These are phyloP conservation scores for Camarhynchus parvulus DNA, from an alignment of 2,113 vertebrate species.

Conservation along the genomic window DNA sequence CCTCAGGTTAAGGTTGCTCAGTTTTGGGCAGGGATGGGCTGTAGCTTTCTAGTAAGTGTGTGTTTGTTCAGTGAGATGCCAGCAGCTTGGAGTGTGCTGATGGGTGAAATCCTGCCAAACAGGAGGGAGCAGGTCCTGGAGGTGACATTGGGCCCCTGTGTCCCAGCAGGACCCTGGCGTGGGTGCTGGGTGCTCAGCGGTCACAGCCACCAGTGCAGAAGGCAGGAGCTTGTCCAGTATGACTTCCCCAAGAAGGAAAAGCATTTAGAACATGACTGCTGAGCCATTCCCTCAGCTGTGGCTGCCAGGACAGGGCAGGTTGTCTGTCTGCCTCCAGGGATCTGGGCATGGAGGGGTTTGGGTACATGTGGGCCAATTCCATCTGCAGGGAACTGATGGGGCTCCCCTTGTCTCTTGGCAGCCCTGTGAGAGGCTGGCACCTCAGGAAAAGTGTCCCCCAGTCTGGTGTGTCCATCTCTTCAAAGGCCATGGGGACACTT, in stretches of 20 bases:
- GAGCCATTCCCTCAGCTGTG: not conserved
- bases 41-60: not conserved
- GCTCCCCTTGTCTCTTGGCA: not conserved
- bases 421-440: not conserved
- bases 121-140: not conserved
- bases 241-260: not conserved
- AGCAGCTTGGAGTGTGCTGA: not conserved
- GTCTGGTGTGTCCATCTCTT: not conserved
- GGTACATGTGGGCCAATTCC: not conserved
- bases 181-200: not conserved
- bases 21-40: not conserved
- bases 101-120: not conserved
- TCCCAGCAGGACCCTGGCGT: fast-evolving
- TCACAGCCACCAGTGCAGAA: fast-evolving
- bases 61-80: not conserved
- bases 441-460: not conserved
- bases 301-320: not conserved
- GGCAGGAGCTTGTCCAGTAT: not conserved
- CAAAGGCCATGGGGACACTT: not conserved
- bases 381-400: not conserved
- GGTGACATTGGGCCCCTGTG: not conserved
- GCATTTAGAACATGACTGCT: not conserved
- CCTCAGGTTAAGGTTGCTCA: not conserved
- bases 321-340: not conserved
- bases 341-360: not conserved